Base-by-base conservation (phyloP, 2,113 vertebrate species). In the Nycticebus coucang region DNA sequence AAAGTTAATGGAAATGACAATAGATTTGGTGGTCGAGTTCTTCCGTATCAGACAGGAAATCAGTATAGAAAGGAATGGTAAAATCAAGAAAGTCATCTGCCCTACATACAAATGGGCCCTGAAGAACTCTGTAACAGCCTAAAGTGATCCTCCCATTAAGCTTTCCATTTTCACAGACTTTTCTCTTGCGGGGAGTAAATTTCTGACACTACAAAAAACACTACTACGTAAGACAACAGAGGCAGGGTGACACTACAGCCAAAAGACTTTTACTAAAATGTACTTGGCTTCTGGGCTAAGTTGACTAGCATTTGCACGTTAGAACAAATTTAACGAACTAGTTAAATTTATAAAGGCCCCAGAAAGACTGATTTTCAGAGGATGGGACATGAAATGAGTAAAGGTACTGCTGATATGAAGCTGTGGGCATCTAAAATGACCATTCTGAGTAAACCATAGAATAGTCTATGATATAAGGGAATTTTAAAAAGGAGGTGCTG, bases 1-100 rank as follows among this genome's bases (percentile, higher is more conserved):
- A 96, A 96, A 83, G 37, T 26, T 28, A 86, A 30, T 94, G n/a
- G 59, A 96, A 92, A 92, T 96, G 14, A 41, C 33, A 97, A 77
- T 0, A 93, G 53, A 75, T 93, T 64, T 75, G 35, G 55, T 24
- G 5, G 26, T 30, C 89, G 7, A 26, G 26, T 57, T 79, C 37
- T 89, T 89, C 7, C 92, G 17, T 83, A 50, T 80, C 50, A 96
- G 33, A 84, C 0, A 89, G n/a, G 26, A 79, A 88, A 82, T 94
- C 19, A 79, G 35, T 64, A 3, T 37, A n/a, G 78, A 81, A 30
- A 92, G 41, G 8, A 83, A 90, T 41, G 7, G 18, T 64, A 41
- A 86, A 89, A 87, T 89, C 50, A 91, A 92, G 85, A 75, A 80
- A 93, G 5, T 74, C 19, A 24, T 77, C n/a, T 60, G 1, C 60